Percentiles rank a stretch among this genome's conserved stretches.
Conservation (phyloP, 2,113 vertebrate species). For the Cyprinodon tularosa region DNA sequence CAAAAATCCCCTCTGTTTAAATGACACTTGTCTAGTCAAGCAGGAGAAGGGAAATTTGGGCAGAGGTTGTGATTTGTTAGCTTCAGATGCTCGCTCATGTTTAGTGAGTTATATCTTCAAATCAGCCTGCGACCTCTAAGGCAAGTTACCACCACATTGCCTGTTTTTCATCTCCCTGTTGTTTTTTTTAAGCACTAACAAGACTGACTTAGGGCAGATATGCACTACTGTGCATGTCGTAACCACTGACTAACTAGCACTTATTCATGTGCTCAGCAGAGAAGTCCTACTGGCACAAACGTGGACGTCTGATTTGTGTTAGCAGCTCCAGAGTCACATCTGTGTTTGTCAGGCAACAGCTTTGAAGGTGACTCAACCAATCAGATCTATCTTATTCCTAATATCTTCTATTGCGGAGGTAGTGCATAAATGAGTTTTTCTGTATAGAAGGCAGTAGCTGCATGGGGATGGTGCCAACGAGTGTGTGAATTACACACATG, state of each 20-base stretch:
- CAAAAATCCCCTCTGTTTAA: conserved; percentile 4
- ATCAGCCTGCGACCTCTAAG: conserved; percentile 53
- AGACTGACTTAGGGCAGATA: conserved; percentile 72
- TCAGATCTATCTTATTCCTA: conserved; percentile 67
- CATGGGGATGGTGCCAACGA: conserved; percentile 63
- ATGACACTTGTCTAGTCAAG: conserved; percentile 24
- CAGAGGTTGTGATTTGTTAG: conserved; percentile 53
- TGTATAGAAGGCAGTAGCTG: conserved; percentile 68
- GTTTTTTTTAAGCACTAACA: conserved; percentile 67
- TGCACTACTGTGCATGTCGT: conserved; percentile 59
- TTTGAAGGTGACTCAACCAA: conserved; percentile 66
- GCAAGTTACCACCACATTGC: conserved; percentile 63
- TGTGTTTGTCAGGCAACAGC: conserved; percentile 66
- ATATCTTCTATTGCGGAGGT: conserved; percentile 62
- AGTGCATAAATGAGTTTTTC: conserved; percentile 66
- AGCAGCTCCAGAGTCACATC: conserved; percentile 63
- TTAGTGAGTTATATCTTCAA: conserved; percentile 55
- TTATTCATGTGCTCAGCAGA: conserved; percentile 49
- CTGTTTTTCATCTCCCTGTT: conserved; percentile 65
- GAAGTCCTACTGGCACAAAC: conserved; percentile 29
- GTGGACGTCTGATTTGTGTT: conserved; percentile 59
- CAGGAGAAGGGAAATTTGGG: conserved; percentile 8
- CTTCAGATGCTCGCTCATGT: conserved; percentile 44
- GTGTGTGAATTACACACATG: conserved; percentile 76
- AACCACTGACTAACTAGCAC: conserved; percentile 58